Percentiles rank a stretch among this genome's conserved stretches.
phyloP scores from a whole-genome alignment of 2,113 vertebrate species.

The Ancistrus triradiatus region DNA sequence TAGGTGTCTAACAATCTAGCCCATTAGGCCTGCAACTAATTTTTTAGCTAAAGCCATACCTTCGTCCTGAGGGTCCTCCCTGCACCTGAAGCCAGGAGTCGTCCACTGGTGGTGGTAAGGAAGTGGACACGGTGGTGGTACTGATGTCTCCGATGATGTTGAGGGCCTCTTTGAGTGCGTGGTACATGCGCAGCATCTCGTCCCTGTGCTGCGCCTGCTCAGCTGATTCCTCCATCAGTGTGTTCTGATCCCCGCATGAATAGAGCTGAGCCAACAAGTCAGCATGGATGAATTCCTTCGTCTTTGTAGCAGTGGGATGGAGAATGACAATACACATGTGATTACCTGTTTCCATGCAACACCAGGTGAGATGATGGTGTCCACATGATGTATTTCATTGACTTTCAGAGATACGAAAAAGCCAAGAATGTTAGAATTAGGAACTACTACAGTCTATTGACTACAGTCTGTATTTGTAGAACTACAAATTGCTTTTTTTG shows the following conservation, averaged over 20 bases:
- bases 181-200: conserved; percentile 94
- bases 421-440: too few relatives aligned
- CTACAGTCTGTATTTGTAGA: too few relatives aligned
- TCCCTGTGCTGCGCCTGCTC: conserved; percentile 89
- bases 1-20: too few relatives aligned
- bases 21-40: background rate
- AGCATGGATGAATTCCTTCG: conserved; percentile 92
- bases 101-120: conserved; percentile 90
- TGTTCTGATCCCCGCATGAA: conserved; percentile 92
- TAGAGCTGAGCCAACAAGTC: conserved; percentile 91
- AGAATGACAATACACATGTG: background rate
- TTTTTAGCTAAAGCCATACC: conserved; percentile 37
- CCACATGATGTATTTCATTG: too few relatives aligned
- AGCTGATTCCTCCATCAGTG: conserved; percentile 88
- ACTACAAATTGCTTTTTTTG: too few relatives aligned
- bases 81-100: conserved; percentile 98
- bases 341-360: background rate
- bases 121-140: conserved; percentile 87
- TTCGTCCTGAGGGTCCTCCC: conserved; percentile 65
- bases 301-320: conserved; percentile 58
- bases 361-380: background rate
- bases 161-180: conserved; percentile 86
- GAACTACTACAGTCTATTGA: too few relatives aligned
- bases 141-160: conserved; percentile 95
- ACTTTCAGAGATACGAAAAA: too few relatives aligned